phyloP scores from a whole-genome alignment of 2,888 invertebrate genomes.

The Nomada ruficornis region DNA sequence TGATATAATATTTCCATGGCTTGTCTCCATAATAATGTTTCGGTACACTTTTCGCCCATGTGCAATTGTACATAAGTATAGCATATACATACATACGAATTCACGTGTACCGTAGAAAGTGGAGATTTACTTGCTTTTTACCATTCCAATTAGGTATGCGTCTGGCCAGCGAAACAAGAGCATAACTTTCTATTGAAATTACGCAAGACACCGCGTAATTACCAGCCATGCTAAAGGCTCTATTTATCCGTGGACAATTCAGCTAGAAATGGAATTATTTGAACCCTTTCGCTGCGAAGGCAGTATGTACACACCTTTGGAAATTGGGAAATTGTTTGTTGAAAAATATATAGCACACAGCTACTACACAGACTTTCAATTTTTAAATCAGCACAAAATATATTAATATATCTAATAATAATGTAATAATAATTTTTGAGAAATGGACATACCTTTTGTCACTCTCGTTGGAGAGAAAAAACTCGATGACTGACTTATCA shows the following conservation, averaged over 20 bases:
- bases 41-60: not conserved
- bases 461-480: slow-evolving; percentile 9
- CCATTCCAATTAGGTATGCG: slow-evolving; percentile 35
- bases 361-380: too few species aligned
- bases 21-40: not conserved
- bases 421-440: not conserved
- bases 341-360: too few species aligned
- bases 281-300: too few species aligned
- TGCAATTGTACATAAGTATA: not conserved
- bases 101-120: slow-evolving; percentile 37
- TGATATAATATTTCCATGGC: not conserved
- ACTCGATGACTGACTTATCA: slow-evolving; percentile 36
- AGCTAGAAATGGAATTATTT: not conserved
- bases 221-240: not conserved
- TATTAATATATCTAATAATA: too few species aligned
- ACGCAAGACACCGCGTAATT: slow-evolving; percentile 47
- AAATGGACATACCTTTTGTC: not conserved
- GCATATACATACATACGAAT: not conserved
- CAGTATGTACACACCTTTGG: too few species aligned
- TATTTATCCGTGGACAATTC: not conserved
- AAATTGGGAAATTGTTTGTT: too few species aligned
- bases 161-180: slow-evolving; percentile 27
- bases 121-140: slow-evolving; percentile 30
- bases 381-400: too few species aligned
- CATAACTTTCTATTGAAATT: slow-evolving; percentile 52